A percentile compares a stretch with the other conserved stretches of the same genome.
These are phyloP conservation scores for Cromileptes altivelis DNA, from an alignment of 2,113 vertebrate genomes.

Conservation along the genomic window DNA sequence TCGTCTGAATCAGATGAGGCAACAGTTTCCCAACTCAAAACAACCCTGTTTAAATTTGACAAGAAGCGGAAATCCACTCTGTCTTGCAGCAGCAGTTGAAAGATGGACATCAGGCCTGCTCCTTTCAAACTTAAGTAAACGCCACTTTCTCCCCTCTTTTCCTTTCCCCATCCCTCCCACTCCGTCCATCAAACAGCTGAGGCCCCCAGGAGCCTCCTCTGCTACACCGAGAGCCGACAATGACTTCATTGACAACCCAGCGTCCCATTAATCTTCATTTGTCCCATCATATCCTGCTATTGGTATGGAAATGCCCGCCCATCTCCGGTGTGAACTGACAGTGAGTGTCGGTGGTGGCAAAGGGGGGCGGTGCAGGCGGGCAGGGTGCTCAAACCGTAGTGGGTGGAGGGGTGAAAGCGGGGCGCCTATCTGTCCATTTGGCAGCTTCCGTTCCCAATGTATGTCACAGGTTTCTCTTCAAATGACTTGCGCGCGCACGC, in stretches of 20 bases:
- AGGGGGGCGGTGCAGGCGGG: slow-evolving; percentile 30
- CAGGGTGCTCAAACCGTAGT: slow-evolving; percentile 35
- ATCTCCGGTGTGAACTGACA: slow-evolving; percentile 74
- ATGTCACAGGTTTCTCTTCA: slow-evolving; percentile 78
- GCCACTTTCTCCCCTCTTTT: slow-evolving; percentile 42
- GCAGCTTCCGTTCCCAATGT: slow-evolving; percentile 74
- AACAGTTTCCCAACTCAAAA: background rate
- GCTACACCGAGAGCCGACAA: slow-evolving; percentile 81
- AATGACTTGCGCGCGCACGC: slow-evolving; percentile 55
- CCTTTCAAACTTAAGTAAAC: slow-evolving; percentile 56
- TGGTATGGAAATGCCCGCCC: slow-evolving; percentile 85
- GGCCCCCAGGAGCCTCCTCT: slow-evolving; percentile 76
- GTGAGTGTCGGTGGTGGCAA: slow-evolving; percentile 51
- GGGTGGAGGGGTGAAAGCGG: slow-evolving; percentile 51
- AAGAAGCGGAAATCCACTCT: background rate
- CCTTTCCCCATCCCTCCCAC: slow-evolving; percentile 43
- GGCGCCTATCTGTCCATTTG: slow-evolving; percentile 76
- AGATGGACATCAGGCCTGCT: slow-evolving; percentile 51
- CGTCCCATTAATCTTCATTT: slow-evolving; percentile 89
- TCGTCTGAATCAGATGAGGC: background rate
- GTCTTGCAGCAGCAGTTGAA: slow-evolving; percentile 9
- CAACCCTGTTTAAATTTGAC: background rate
- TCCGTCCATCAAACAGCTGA: slow-evolving; percentile 73
- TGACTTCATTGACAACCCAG: slow-evolving; percentile 81
- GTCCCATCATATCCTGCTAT: slow-evolving; percentile 87